Percentiles rank a stretch among this genome's conserved stretches.
Evolutionary conservation across 2,888 invertebrate species (phyloP).

Genomic region (Nemotelus pantherinus): DNA sequence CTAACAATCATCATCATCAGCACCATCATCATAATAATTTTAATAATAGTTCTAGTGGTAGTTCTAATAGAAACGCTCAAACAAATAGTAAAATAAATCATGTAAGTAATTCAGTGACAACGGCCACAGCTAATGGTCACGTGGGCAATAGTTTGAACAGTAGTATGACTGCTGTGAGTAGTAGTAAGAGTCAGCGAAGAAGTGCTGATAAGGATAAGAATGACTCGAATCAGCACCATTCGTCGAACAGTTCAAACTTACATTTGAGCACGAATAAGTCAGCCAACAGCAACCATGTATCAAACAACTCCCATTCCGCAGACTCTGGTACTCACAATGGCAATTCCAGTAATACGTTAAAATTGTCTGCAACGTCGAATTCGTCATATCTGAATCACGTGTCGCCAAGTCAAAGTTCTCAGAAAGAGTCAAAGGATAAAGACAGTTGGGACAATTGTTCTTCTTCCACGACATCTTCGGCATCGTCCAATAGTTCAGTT

Average conservation of each 20-base stretch:
- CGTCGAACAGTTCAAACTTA: constrained; percentile 56
- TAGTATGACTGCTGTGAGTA: constrained; percentile 55
- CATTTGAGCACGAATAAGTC: constrained; percentile 41
- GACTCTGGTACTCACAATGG: background rate
- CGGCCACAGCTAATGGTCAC: constrained; percentile 53
- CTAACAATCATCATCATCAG: constrained; percentile 44
- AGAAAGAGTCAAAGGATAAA: constrained; percentile 42
- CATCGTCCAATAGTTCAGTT: constrained; percentile 42
- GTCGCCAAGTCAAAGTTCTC: constrained; percentile 28
- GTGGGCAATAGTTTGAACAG: constrained; percentile 57
- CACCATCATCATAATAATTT: constrained; percentile 52
- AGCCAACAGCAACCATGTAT: constrained; percentile 20
- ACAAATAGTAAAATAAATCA: constrained; percentile 51
- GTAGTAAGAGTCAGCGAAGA: constrained; percentile 60
- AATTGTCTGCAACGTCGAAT: constrained; percentile 16
- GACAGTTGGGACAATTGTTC: constrained; percentile 48
- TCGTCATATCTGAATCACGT: constrained; percentile 21
- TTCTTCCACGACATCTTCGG: constrained; percentile 42
- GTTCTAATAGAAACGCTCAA: constrained; percentile 55
- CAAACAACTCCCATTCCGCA: background rate
- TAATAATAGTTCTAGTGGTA: constrained; percentile 54
- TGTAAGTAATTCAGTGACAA: constrained; percentile 44
- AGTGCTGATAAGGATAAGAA: constrained; percentile 63
- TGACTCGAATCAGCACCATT: constrained; percentile 43
- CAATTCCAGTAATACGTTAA: background rate